Conservation (phyloP, 2,797 vertebrate genomes). For the Pseudochirops cupreus region DNA sequence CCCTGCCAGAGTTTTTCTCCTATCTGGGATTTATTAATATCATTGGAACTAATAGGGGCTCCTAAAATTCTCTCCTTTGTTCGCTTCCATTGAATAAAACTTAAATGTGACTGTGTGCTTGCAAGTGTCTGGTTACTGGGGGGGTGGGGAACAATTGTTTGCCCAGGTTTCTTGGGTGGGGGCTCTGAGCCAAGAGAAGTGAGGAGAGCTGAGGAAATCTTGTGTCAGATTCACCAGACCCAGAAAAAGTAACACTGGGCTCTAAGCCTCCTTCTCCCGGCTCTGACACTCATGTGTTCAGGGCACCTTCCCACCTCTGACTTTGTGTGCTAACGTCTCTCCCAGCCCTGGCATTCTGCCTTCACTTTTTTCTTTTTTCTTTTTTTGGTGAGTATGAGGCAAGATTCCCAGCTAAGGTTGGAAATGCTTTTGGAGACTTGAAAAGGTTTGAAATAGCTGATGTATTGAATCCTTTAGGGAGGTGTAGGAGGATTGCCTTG, state of each 20-base stretch:
- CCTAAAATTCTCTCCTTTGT: not conserved
- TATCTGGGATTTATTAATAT: not conserved
- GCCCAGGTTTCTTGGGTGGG: not conserved
- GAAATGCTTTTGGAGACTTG: not conserved
- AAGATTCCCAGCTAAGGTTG: not conserved
- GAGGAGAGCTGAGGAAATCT: not conserved
- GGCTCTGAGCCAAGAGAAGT: not conserved
- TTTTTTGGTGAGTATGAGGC: not conserved
- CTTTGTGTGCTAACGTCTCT: not conserved
- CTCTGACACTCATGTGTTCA: not conserved
- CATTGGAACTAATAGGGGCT: not conserved
- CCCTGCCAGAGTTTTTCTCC: not conserved
- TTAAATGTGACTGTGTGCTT: not conserved
- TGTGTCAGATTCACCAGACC: not conserved
- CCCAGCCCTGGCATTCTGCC: not conserved
- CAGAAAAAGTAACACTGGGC: not conserved
- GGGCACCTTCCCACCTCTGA: not conserved
- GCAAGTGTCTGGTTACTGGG: not conserved
- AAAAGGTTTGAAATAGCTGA: not conserved
- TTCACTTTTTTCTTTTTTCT: not conserved
- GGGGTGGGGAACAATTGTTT: not conserved
- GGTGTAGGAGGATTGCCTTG: not conserved
- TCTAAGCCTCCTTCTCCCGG: not conserved
- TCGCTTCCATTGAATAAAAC: not conserved
- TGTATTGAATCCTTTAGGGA: not conserved